Base-by-base conservation (phyloP, 2,797 vertebrate genomes). In the Sebastes iracundus region DNA sequence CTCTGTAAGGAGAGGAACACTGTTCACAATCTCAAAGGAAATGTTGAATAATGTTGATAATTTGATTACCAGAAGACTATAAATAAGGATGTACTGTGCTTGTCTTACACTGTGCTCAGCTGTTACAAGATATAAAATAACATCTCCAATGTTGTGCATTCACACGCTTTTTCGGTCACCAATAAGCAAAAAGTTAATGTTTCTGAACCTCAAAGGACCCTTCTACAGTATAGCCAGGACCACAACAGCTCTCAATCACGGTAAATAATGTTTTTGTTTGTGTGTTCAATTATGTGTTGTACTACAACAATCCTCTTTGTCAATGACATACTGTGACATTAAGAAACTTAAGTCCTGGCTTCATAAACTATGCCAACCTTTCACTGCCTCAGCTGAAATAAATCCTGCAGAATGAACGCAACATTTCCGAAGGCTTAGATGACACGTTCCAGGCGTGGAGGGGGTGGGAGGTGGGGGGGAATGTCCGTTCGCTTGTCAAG, bases 11-110 rank as follows among this genome's bases (percentile, higher is more conserved):
- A 66, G 28, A 55, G 18, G 12, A 46, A 68, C 61, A 10, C 25
- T 52, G 70, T 23, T 56, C 9, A 70, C 20, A 18, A 42, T 72
- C 77, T 73, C 67, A 56, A 2, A 84, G 82, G 82, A 89, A 28
- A 63, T 64, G 68, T 32, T 30, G 74, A 70, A 84, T 28, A n/a
- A n/a, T n/a, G n/a, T n/a, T n/a, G 69, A 81, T 84, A 58, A 87
- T 87, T 66, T 66, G 69, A 88, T 83, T 59, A 82, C 9, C 79
- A 61, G 53, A 42, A 22, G 75, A 69, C 83, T 88, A 85, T 86
- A 86, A 90, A 90, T 88, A 83, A 78, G 3, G 22, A 58, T 2
- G 7, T 6, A 4, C 46, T 66, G 58, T 3, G 13, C 56, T 52
- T 7, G 71, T 80, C 42, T 65, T 67, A 61, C 61, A 62, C 75